These are phyloP conservation scores for Bos javanicus DNA, from an alignment of 2,113 vertebrate species.

Conservation along the genomic window DNA sequence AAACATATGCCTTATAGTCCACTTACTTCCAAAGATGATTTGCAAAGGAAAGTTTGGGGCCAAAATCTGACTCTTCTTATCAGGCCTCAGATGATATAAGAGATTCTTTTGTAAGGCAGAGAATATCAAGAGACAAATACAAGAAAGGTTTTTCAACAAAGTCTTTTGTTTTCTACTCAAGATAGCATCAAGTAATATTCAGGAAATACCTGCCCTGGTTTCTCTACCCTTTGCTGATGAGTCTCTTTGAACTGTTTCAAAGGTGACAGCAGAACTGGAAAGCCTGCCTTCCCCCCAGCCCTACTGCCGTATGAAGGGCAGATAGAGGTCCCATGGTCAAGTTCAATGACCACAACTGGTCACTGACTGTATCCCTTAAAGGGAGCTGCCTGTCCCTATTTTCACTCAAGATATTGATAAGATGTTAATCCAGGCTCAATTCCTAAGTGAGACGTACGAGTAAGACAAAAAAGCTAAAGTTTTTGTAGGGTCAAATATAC, in stretches of 20 bases:
- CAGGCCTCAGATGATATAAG: not conserved
- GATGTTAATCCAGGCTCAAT: not conserved
- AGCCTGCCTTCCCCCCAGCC: not conserved
- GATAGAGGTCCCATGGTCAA: not conserved
- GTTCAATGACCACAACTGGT: not conserved
- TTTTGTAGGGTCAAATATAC: not conserved
- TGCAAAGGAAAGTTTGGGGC: not conserved
- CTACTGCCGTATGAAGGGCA: not conserved
- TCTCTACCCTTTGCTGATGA: not conserved
- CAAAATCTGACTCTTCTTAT: not conserved
- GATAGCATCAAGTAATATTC: not conserved
- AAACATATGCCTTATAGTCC: not conserved
- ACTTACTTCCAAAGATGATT: not conserved
- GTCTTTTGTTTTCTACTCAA: not conserved
- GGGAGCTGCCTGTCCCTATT: not conserved
- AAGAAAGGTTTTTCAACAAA: not conserved
- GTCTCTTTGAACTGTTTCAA: not conserved
- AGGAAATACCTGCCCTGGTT: not conserved
- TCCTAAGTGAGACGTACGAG: not conserved
- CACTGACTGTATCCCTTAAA: not conserved
- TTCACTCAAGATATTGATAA: not conserved
- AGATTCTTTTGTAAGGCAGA: not conserved
- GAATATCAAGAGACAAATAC: not conserved
- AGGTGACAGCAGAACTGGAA: not conserved
- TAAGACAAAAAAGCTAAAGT: not conserved